These are phyloP conservation scores for Dexiosoma caninum DNA, from an alignment of 2,888 invertebrate species.

Conservation along the genomic window DNA sequence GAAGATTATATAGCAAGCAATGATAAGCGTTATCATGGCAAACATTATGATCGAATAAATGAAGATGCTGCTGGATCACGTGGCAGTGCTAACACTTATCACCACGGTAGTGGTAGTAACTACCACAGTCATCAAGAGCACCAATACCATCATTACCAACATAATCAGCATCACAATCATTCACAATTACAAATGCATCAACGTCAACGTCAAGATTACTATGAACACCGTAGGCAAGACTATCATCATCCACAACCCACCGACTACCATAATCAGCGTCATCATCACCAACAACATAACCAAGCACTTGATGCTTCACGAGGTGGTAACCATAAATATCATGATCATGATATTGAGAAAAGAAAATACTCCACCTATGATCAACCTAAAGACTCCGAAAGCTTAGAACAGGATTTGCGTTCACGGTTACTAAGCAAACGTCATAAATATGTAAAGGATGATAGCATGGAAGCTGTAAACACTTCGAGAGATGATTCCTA, in stretches of 20 bases:
- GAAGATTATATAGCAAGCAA: conserved; percentile 52
- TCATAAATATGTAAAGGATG: conserved; percentile 82
- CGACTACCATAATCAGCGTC: conserved; percentile 70
- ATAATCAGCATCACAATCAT: conserved; percentile 66
- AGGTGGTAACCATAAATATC: conserved; percentile 71
- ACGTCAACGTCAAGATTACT: conserved; percentile 64
- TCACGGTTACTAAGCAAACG: conserved; percentile 85
- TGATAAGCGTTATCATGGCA: conserved; percentile 64
- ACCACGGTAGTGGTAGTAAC: conserved; percentile 53
- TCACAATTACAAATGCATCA: conserved; percentile 61
- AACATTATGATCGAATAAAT: conserved; percentile 65
- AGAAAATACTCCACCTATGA: conserved; percentile 68
- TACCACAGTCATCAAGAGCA: conserved; percentile 66
- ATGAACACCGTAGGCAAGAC: conserved; percentile 61
- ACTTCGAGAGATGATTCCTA: conserved; percentile 28
- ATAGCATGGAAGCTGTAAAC: conserved; percentile 44
- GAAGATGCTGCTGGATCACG: conserved; percentile 54
- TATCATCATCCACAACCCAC: conserved; percentile 68
- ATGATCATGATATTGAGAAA: conserved; percentile 66
- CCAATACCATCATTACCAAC: conserved; percentile 68
- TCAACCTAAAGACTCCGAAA: conserved; percentile 79
- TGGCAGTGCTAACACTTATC: conserved; percentile 55
- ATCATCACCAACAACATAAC: conserved; percentile 56
- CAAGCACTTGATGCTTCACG: conserved; percentile 45
- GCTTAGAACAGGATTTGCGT: conserved; percentile 86